A percentile compares a stretch with the other conserved stretches of the same genome.
Evolutionary conservation across 2,797 vertebrate genomes (phyloP).

Genomic region (Acanthurus leucopareius): DNA sequence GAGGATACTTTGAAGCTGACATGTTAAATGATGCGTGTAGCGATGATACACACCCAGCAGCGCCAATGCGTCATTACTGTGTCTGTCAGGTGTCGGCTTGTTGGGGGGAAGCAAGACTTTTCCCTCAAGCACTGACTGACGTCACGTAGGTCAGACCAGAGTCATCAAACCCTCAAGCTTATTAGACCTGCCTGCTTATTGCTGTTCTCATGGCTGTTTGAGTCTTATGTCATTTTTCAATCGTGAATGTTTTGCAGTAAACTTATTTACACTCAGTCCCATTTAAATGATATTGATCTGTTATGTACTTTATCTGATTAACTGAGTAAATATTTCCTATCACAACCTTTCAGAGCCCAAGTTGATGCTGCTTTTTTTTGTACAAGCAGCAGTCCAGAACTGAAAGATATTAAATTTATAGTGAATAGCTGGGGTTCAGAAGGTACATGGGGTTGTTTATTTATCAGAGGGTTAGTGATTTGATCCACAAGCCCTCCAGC

Average conservation of each 20-base stretch:
- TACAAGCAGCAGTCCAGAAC: not conserved
- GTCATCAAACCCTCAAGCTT: slow-evolving; percentile 21
- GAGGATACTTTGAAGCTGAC: not conserved
- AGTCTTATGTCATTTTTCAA: not conserved
- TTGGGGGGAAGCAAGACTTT: not conserved
- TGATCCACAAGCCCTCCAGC: too few relatives aligned
- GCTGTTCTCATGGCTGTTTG: not conserved
- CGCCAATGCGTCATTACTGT: not conserved
- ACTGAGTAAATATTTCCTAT: not conserved
- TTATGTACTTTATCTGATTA: not conserved
- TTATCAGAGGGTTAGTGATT: too few relatives aligned
- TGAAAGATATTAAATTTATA: not conserved
- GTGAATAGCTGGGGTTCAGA: too few relatives aligned
- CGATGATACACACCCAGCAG: not conserved
- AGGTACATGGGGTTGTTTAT: too few relatives aligned
- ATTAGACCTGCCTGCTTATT: not conserved
- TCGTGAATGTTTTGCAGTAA: not conserved
- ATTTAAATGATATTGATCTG: not conserved
- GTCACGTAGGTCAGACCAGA: slow-evolving; percentile 35
- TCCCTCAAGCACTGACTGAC: slow-evolving; percentile 32
- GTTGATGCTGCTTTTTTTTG: not conserved
- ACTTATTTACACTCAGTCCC: not conserved
- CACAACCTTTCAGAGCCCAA: not conserved
- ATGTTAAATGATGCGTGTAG: not conserved
- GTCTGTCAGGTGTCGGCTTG: not conserved